These are phyloP conservation scores for Apostichopus leukothele DNA, from an alignment of 53 echinoderm and acorn worm genomes.

Conservation along the genomic window DNA sequence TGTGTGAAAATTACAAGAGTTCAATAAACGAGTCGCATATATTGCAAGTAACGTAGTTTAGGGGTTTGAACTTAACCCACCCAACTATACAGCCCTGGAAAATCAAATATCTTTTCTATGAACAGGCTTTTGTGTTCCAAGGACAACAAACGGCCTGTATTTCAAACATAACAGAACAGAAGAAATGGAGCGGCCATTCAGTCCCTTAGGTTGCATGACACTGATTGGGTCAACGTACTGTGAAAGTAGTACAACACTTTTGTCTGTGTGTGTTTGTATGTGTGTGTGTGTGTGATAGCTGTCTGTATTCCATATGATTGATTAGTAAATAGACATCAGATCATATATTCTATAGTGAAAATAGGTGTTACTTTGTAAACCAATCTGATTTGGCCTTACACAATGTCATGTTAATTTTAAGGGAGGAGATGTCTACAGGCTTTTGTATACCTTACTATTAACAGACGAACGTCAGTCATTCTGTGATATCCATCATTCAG, in stretches of 20 bases:
- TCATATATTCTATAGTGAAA: background rate
- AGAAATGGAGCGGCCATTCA: background rate
- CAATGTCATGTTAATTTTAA: slow-evolving; percentile 8
- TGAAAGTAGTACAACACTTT: background rate
- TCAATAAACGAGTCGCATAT: no score
- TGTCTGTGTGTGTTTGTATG: background rate
- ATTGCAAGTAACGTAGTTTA: no score
- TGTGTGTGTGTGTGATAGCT: background rate
- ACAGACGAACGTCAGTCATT: background rate
- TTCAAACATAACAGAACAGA: background rate
- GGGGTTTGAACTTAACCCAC: no score
- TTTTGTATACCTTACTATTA: background rate
- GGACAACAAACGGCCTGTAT: no score
- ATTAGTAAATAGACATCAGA: background rate
- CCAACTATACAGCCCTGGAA: no score
- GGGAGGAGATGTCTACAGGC: slow-evolving; percentile 7
- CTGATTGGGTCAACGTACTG: background rate
- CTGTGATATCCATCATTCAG: background rate
- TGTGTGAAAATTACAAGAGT: no score
- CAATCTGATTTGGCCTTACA: background rate
- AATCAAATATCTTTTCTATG: no score
- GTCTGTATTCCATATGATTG: background rate
- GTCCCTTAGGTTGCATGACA: background rate
- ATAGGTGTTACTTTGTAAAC: background rate
- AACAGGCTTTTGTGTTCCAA: no score